Conservation (phyloP, 2,888 invertebrate genomes). For the Monopis laevigella region DNA sequence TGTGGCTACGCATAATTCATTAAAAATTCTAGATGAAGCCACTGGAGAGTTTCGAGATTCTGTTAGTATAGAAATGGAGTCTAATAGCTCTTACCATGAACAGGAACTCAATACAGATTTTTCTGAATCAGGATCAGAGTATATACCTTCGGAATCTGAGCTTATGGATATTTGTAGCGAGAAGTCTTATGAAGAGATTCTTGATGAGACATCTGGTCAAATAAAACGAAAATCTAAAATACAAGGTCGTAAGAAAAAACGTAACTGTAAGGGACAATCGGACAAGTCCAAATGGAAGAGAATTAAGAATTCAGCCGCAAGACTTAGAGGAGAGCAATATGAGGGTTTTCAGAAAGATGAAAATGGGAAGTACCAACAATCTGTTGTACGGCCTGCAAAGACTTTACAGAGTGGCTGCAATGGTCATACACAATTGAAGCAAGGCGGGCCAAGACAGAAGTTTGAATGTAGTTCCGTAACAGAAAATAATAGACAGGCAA, state of each 20-base stretch:
- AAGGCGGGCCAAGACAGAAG: neutral
- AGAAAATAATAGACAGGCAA: no score
- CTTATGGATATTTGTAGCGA: no score
- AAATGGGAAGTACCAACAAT: neutral
- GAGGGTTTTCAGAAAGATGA: neutral
- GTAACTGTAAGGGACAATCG: neutral
- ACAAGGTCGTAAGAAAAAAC: neutral
- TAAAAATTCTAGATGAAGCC: no score
- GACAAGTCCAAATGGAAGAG: neutral
- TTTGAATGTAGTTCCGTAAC: no score
- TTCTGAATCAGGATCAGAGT: no score
- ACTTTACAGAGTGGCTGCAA: neutral
- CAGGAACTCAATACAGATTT: no score
- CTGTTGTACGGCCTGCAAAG: neutral
- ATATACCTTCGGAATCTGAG: no score
- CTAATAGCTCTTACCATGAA: no score
- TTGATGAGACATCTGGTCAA: neutral
- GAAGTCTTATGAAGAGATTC: neutral
- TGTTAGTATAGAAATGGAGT: no score
- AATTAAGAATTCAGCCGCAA: neutral
- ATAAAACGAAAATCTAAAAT: neutral
- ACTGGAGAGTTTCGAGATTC: no score
- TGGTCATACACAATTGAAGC: neutral
- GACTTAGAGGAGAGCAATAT: neutral
- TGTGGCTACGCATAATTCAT: no score